Evolutionary conservation across 2,113 vertebrate genomes (phyloP).

Genomic region (Scalopus aquaticus): DNA sequence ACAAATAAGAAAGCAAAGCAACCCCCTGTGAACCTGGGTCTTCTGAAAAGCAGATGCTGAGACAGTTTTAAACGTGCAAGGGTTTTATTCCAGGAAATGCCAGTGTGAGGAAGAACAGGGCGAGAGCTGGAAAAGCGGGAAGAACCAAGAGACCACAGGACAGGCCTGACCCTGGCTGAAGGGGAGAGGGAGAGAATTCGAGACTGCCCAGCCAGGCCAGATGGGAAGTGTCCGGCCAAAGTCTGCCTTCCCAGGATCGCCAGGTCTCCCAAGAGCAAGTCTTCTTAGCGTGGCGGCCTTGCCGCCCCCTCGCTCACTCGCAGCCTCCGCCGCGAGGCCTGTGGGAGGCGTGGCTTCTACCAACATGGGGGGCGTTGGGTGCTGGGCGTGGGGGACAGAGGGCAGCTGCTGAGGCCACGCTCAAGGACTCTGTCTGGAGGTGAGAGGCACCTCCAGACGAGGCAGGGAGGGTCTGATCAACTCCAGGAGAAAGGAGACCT

Average conservation of each 20-base stretch:
- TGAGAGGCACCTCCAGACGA: neutral
- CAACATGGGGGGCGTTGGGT: neutral
- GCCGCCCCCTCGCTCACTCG: neutral
- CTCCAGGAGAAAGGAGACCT: neutral
- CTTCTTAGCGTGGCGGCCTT: neutral
- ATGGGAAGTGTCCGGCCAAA: neutral
- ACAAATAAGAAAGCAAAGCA: no score
- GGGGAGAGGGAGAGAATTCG: neutral
- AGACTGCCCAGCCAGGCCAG: neutral
- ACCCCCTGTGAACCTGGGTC: neutral
- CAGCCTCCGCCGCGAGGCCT: neutral
- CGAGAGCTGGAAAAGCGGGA: neutral
- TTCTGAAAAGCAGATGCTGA: neutral
- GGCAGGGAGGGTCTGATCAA: fast-evolving
- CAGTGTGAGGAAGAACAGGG: neutral
- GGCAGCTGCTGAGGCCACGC: neutral
- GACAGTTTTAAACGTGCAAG: neutral
- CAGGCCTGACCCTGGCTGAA: neutral
- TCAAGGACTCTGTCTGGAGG: neutral
- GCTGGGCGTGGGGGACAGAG: neutral
- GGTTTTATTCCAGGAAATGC: neutral
- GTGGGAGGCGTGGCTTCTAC: neutral
- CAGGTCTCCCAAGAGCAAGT: neutral
- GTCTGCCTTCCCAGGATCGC: neutral
- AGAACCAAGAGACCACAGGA: no score